Base-by-base conservation (phyloP, 1,140 invertebrate genomes). In the Archivesica marissinica region DNA sequence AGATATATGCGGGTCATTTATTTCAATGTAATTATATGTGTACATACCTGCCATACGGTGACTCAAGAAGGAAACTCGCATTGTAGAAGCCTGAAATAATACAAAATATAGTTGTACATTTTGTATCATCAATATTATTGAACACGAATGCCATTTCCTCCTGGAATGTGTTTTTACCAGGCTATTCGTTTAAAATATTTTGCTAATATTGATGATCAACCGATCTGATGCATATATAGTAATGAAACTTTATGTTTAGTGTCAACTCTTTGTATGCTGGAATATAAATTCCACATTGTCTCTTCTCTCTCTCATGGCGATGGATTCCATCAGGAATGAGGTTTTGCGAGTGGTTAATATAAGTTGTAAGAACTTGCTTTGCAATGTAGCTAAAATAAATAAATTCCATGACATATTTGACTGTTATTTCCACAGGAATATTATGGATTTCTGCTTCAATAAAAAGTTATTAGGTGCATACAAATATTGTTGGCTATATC, bases 51-150 rank as follows among this genome's bases (percentile, higher is more conserved):
- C 89, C 89, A 61, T 82, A 90, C 11, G 61, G 61, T 11, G 82
- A 82, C 54, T 88, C 87, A n/a, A 90, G 59, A 17, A 90, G 74
- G 78, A 87, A 90, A 68, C 86, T 89, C 20, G 61, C 64, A 70
- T 90, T 88, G 33, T 64, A 61, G 23, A 74, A 80, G 38, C 86
- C 86, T 87, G 39, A 9, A 80, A 76, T 47, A 72, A 9, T 39
- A 68, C 59, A 66, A 9, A 66, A 77, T 79, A 20, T n/a, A 33
- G 2, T 39, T 4, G 23, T 13, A 56, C 15, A 2, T 1, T 1
- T 33, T 66, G 15, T 44, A 33, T 41, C 3, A 64, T 25, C 3
- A 28, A 41, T 33, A 9, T 15, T 25, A 3, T 25, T 39, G 23
- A 4, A 23, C 23, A 23, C 9, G 15, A 20, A 39, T 20, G 47